A percentile compares a stretch with the other conserved stretches of the same genome.
These are phyloP conservation scores for Oeneis ivallda DNA, from an alignment of 2,888 invertebrate genomes.

Conservation along the genomic window DNA sequence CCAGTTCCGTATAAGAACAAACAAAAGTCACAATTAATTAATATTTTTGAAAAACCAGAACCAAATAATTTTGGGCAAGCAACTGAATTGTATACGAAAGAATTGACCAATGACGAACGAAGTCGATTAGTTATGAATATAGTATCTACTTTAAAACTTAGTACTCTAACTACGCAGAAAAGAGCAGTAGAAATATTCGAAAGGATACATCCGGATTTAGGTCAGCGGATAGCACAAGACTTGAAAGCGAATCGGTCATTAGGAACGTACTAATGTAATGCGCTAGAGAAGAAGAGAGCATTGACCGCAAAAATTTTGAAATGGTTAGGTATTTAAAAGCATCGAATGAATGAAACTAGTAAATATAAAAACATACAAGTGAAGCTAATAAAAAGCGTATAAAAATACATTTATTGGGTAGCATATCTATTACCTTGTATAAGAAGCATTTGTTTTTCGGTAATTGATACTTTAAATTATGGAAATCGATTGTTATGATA, in stretches of 20 bases:
- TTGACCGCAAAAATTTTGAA: too few relatives aligned
- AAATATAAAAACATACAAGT: too few relatives aligned
- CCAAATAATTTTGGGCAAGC: constrained; percentile 74
- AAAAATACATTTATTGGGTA: too few relatives aligned
- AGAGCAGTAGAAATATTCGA: constrained; percentile 89
- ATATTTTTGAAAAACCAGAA: constrained; percentile 60
- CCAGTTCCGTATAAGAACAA: constrained; percentile 96
- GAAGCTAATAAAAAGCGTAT: too few relatives aligned
- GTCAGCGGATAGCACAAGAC: constrained; percentile 66
- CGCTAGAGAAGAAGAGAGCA: too few relatives aligned
- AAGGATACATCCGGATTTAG: constrained; percentile 89
- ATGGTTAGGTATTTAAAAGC: too few relatives aligned
- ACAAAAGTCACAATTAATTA: constrained; percentile 89
- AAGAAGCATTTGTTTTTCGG: too few relatives aligned
- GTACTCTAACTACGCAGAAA: constrained; percentile 81
- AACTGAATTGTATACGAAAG: constrained; percentile 88
- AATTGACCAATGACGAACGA: constrained; percentile 85
- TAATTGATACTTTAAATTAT: too few relatives aligned
- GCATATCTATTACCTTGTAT: too few relatives aligned
- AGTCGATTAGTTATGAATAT: constrained; percentile 90
- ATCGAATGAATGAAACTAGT: too few relatives aligned
- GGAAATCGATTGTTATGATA: too few relatives aligned
- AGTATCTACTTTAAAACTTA: constrained; percentile 86
- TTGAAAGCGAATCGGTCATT: constrained; percentile 46
- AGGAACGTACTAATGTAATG: not conserved